Conservation (phyloP, 2,797 vertebrate genomes). For the Enteromius viviparus region DNA sequence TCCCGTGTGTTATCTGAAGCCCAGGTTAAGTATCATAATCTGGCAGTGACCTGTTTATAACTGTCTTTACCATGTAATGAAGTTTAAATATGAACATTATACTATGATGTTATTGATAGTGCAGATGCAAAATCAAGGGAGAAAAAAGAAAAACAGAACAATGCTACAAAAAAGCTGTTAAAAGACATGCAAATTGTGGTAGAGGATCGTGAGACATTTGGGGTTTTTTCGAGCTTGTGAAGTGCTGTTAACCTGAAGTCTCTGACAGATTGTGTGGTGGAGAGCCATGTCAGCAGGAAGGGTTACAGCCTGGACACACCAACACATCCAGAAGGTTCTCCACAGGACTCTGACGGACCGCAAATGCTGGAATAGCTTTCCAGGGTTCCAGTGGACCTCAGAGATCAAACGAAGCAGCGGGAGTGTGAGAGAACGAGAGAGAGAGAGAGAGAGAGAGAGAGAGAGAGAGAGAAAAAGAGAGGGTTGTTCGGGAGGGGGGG, state of each 20-base stretch:
- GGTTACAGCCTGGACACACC: slow-evolving; percentile 71
- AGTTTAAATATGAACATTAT: background rate
- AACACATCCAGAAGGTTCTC: slow-evolving; percentile 80
- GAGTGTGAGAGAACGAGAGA: slow-evolving; percentile 62
- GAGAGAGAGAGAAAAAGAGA: slow-evolving; percentile 46
- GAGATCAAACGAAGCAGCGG: slow-evolving; percentile 83
- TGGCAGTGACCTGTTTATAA: slow-evolving; percentile 33
- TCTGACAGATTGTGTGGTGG: slow-evolving; percentile 64
- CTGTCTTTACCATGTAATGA: slow-evolving; percentile 9
- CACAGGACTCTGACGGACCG: slow-evolving; percentile 74
- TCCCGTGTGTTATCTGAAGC: slow-evolving; percentile 37
- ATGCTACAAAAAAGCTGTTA: background rate
- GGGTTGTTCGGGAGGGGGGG: slow-evolving; percentile 58
- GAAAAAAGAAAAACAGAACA: background rate
- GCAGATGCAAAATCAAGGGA: background rate
- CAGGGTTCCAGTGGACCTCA: slow-evolving; percentile 81
- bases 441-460: slow-evolving; percentile 47
- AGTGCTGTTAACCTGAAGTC: slow-evolving; percentile 55
- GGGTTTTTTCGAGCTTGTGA: background rate
- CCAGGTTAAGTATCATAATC: slow-evolving; percentile 31
- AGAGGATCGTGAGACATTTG: background rate
- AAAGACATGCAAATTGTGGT: background rate
- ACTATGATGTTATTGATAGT: background rate
- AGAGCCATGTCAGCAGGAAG: slow-evolving; percentile 63
- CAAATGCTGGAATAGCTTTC: slow-evolving; percentile 80